These are phyloP conservation scores for Paracyclopina nana DNA, from an alignment of 1,140 invertebrate genomes.

Conservation along the genomic window DNA sequence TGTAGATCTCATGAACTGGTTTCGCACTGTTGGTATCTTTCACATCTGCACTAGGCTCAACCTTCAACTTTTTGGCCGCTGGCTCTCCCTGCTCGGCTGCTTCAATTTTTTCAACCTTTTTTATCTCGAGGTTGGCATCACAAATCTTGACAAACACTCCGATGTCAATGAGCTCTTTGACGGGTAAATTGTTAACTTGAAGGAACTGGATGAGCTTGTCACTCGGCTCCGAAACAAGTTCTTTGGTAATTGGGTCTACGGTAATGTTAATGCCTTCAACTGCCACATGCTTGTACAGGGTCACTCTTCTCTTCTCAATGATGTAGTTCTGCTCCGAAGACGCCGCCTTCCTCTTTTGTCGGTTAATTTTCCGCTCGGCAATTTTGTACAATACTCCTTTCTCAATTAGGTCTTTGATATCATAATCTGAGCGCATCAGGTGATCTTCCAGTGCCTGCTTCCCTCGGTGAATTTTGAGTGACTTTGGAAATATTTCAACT, in stretches of 20 bases:
- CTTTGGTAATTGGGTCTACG: not conserved
- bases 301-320: not conserved
- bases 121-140: not conserved
- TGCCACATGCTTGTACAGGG: not conserved
- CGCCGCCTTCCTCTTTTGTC: not conserved
- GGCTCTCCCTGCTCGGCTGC: not conserved
- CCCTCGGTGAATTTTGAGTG: not conserved
- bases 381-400: not conserved
- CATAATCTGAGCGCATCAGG: too few relatives aligned
- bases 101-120: slow-evolving; percentile 1
- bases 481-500: slow-evolving; percentile 2
- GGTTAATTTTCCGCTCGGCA: not conserved
- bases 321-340: not conserved
- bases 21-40: not conserved
- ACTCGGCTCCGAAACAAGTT: not conserved
- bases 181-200: not conserved
- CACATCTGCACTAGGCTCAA: not conserved
- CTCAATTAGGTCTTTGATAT: not conserved
- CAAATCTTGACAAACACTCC: not conserved
- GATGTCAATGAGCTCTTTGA: slow-evolving; percentile 1
- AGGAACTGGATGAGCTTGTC: not conserved
- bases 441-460: too few relatives aligned
- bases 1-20: not conserved
- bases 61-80: not conserved
- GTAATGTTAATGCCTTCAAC: not conserved